Conservation (phyloP, 37 sponge, comb jelly and placozoan species). For the Haliclona indistincta region DNA sequence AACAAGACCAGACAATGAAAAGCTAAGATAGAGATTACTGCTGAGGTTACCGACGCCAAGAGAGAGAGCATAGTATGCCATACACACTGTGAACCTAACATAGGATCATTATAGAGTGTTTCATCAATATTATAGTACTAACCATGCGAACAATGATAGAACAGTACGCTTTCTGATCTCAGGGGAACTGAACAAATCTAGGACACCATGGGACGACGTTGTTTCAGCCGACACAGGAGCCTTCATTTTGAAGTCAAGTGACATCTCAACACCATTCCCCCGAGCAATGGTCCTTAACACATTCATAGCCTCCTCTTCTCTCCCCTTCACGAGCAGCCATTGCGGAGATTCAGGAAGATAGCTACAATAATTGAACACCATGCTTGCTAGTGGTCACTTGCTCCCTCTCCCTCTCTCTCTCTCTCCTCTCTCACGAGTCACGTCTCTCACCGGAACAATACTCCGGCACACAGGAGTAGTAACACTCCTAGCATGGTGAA, state of each 20-base stretch:
- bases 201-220: background rate
- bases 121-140: background rate
- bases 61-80: slow-evolving; percentile 57
- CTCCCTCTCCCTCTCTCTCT: background rate
- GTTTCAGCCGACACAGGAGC: background rate
- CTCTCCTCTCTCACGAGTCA: too few relatives aligned
- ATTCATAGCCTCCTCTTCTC: slow-evolving; percentile 34
- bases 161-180: slow-evolving; percentile 27
- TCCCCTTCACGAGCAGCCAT: slow-evolving; percentile 59
- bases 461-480: background rate
- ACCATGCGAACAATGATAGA: slow-evolving; percentile 34
- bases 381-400: background rate
- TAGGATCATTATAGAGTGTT: background rate
- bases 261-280: slow-evolving; percentile 42
- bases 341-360: slow-evolving; percentile 76
- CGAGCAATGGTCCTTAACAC: slow-evolving; percentile 48
- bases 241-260: slow-evolving; percentile 5
- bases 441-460: background rate
- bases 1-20: slow-evolving; percentile 49
- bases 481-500: background rate
- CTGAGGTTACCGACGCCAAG: slow-evolving; percentile 50
- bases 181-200: slow-evolving; percentile 36
- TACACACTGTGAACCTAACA: slow-evolving; percentile 44
- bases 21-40: slow-evolving; percentile 48
- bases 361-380: slow-evolving; percentile 8